These are phyloP conservation scores for Scrobipalpa atriplicella DNA, from an alignment of 2,888 invertebrate species.

Conservation along the genomic window DNA sequence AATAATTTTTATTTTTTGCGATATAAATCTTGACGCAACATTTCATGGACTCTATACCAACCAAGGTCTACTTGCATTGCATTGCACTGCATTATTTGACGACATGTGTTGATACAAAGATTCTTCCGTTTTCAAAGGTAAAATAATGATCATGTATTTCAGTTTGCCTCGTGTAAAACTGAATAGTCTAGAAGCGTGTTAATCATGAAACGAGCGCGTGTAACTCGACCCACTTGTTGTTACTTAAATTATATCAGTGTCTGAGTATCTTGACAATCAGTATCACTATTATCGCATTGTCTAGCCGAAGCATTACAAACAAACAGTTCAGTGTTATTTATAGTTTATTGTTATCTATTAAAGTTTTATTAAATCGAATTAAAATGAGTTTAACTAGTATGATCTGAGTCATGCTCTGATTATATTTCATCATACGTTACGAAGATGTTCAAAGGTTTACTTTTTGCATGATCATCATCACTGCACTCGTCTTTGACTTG, in stretches of 20 bases:
- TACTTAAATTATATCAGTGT: slow-evolving; percentile 2
- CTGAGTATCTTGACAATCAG: slow-evolving; percentile 10
- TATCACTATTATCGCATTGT: slow-evolving; percentile 13
- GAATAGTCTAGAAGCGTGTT: slow-evolving; percentile 1
- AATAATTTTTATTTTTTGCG: background rate
- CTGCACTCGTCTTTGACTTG: background rate
- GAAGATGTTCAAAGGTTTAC: background rate
- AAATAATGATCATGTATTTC: background rate
- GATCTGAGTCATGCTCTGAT: background rate
- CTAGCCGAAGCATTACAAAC: slow-evolving; percentile 12
- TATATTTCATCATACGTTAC: background rate
- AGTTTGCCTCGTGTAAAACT: slow-evolving; percentile 1
- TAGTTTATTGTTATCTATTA: slow-evolving; percentile 1
- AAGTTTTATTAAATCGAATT: background rate
- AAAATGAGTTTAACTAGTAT: background rate
- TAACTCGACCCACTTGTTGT: background rate
- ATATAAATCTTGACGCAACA: background rate
- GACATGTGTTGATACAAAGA: background rate
- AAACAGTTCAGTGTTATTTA: slow-evolving; percentile 11
- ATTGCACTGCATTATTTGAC: background rate
- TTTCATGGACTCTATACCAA: background rate
- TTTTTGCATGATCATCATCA: background rate
- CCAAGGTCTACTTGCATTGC: background rate
- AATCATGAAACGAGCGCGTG: background rate
- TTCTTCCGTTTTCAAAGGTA: background rate